Conservation (phyloP, 1,140 invertebrate species). For the Agrypnia vestita region DNA sequence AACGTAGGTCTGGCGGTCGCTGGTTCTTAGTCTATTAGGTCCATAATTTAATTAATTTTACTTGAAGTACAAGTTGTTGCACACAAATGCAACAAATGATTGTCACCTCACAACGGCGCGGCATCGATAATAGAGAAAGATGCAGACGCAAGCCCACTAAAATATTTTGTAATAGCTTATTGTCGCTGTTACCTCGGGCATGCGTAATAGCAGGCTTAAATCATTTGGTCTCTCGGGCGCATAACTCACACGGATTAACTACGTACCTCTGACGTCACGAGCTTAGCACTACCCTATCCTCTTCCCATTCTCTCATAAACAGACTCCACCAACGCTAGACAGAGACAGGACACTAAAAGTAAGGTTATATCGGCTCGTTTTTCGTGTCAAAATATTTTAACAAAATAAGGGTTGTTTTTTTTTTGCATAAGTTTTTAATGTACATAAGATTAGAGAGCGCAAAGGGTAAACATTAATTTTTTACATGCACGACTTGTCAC, state of each 20-base stretch:
- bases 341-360: slow-evolving; percentile 38
- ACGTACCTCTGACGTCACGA: slow-evolving; percentile 38
- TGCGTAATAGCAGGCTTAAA: slow-evolving; percentile 55
- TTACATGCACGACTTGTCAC: slow-evolving; percentile 18
- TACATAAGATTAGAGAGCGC: slow-evolving; percentile 45
- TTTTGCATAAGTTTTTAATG: slow-evolving; percentile 45
- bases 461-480: slow-evolving; percentile 52
- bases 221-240: slow-evolving; percentile 34
- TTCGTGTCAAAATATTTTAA: slow-evolving; percentile 38
- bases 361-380: slow-evolving; percentile 9
- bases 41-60: too few relatives aligned
- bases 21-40: too few relatives aligned
- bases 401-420: slow-evolving; percentile 39
- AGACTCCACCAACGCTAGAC: neutral
- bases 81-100: neutral
- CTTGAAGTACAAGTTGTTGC: neutral
- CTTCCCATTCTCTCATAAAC: slow-evolving; percentile 22
- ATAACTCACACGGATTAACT: slow-evolving; percentile 52
- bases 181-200: slow-evolving; percentile 46
- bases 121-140: slow-evolving; percentile 16
- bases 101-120: neutral
- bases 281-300: slow-evolving; percentile 7
- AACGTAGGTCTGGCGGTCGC: too few relatives aligned
- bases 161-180: slow-evolving; percentile 56
- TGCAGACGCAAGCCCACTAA: slow-evolving; percentile 37